A percentile compares a stretch with the other conserved stretches of the same genome.
phyloP scores from a whole-genome alignment of 2,113 vertebrate species.

The Merops nubicus region DNA sequence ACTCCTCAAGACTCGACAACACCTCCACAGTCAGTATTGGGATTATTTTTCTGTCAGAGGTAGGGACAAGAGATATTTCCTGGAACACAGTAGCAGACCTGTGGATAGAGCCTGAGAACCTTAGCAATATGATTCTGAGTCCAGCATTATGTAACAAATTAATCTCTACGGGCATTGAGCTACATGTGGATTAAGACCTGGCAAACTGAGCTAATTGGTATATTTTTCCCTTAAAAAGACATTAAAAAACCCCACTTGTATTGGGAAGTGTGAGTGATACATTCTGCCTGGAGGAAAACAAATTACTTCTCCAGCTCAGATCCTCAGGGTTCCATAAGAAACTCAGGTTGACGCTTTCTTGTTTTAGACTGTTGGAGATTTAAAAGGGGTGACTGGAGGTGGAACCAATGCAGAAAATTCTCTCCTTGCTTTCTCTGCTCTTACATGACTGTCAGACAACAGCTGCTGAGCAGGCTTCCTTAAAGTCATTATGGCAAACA shows the following conservation, averaged over 20 bases:
- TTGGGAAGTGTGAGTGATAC: neutral
- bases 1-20: neutral
- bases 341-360: neutral
- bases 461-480: constrained; percentile 1
- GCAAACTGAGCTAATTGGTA: neutral
- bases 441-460: neutral
- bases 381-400: neutral
- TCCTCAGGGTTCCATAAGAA: neutral
- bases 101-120: neutral
- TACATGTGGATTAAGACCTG: neutral
- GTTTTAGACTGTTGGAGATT: neutral
- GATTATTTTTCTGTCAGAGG: neutral
- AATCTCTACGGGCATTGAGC: neutral
- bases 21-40: accelerated
- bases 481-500: neutral
- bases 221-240: neutral
- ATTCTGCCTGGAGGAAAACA: constrained; percentile 17
- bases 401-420: neutral
- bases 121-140: neutral
- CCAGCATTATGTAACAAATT: neutral
- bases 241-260: neutral
- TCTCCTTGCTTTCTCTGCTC: neutral
- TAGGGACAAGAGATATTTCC: neutral
- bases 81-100: neutral
- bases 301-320: neutral